These are phyloP conservation scores for Eristalinus sepulchralis DNA, from an alignment of 2,888 invertebrate species.

Conservation along the genomic window DNA sequence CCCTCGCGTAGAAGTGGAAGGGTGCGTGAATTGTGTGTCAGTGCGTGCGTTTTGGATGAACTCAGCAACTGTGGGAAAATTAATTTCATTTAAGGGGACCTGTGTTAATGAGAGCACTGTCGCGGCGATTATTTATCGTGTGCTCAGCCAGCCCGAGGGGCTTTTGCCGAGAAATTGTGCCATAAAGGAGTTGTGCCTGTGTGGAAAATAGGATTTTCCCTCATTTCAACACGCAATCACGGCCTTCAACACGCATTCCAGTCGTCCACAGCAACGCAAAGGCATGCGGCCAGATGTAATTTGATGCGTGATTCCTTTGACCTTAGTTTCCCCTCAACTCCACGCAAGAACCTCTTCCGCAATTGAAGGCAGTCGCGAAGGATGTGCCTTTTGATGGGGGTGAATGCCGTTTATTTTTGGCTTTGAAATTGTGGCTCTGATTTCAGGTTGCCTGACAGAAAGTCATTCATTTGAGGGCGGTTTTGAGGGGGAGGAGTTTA, in stretches of 20 bases:
- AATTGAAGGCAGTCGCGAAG: background rate
- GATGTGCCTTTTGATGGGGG: background rate
- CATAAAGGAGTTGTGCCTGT: too few species aligned
- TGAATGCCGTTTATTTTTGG: background rate
- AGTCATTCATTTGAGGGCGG: background rate
- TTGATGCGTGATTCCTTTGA: background rate
- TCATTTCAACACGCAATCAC: background rate
- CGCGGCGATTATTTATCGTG: conserved; percentile 19
- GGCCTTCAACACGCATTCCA: background rate
- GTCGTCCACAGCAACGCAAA: background rate
- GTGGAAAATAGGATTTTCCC: background rate
- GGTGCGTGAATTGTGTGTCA: conserved; percentile 16
- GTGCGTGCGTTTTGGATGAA: too few species aligned
- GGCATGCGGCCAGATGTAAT: background rate
- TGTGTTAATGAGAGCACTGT: conserved; percentile 23
- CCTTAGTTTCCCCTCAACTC: background rate
- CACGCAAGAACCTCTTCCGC: background rate
- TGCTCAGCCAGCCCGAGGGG: background rate
- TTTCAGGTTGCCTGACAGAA: background rate
- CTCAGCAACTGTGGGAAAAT: conserved; percentile 9
- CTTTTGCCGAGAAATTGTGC: background rate
- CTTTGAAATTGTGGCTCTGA: background rate
- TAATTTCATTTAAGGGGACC: conserved; percentile 24
- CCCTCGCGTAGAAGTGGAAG: background rate
- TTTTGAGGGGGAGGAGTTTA: background rate